phyloP scores from a whole-genome alignment of 1,140 invertebrate genomes.

The Ladona fulva region DNA sequence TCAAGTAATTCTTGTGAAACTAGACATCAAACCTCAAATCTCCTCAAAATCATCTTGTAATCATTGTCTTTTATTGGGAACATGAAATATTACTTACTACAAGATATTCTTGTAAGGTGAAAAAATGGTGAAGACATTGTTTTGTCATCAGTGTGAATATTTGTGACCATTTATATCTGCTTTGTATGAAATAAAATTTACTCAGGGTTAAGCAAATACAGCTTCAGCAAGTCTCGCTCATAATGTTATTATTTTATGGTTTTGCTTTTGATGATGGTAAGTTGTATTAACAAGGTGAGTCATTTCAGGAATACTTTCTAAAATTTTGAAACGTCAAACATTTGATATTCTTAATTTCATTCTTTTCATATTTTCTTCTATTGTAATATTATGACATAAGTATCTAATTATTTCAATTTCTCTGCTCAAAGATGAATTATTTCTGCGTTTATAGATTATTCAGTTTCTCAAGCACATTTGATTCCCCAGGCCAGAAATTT shows the following conservation, averaged over 20 bases:
- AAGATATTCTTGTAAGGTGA: slow-evolving; percentile 6
- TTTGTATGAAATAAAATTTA: slow-evolving; percentile 11
- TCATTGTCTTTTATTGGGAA: not conserved
- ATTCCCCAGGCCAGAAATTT: no score
- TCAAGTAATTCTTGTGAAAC: not conserved
- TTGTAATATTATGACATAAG: no score
- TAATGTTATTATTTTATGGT: not conserved
- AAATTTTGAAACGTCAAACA: no score
- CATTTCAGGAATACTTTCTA: no score
- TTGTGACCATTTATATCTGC: slow-evolving; percentile 9
- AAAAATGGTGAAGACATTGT: slow-evolving; percentile 5
- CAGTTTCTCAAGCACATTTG: no score
- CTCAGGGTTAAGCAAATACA: slow-evolving; percentile 9
- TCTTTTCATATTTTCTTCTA: no score
- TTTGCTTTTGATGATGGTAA: not conserved
- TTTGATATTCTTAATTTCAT: no score
- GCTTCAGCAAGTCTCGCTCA: slow-evolving; percentile 2
- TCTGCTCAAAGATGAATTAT: no score
- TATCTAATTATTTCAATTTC: no score
- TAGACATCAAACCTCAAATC: slow-evolving; percentile 2
- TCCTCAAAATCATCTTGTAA: slow-evolving; percentile 2
- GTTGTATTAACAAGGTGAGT: not conserved
- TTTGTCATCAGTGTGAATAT: slow-evolving; percentile 10
- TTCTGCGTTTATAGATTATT: no score
- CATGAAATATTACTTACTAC: not conserved